Conservation (phyloP, 2,797 vertebrate species). For the Ambastaia sidthimunki region DNA sequence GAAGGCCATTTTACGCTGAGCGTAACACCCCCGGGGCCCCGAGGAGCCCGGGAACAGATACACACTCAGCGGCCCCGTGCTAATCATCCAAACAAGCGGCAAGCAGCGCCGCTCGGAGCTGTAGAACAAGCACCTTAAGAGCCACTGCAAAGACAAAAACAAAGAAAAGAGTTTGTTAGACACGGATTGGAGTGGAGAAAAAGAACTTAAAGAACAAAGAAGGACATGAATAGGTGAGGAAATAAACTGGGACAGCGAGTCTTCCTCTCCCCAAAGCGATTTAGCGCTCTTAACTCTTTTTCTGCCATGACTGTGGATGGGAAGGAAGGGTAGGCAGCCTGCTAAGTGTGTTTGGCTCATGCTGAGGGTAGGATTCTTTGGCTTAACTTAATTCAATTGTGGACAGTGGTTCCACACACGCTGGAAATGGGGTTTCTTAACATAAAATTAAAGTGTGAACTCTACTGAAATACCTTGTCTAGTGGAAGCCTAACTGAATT, state of each 20-base stretch:
- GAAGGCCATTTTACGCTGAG: slow-evolving; percentile 66
- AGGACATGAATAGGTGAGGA: slow-evolving; percentile 61
- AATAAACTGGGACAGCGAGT: slow-evolving; percentile 51
- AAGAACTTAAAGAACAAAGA: slow-evolving; percentile 64
- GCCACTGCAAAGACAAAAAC: slow-evolving; percentile 63
- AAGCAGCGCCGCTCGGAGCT: slow-evolving; percentile 64
- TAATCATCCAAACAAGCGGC: slow-evolving; percentile 63
- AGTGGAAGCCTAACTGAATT: slow-evolving; percentile 1
- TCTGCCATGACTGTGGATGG: slow-evolving; percentile 36
- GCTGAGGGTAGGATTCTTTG: not conserved
- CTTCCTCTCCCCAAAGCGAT: slow-evolving; percentile 56
- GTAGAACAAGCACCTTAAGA: slow-evolving; percentile 69
- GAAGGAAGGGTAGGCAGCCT: slow-evolving; percentile 35
- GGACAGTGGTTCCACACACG: slow-evolving; percentile 16
- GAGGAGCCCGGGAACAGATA: slow-evolving; percentile 59
- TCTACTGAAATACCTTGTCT: slow-evolving; percentile 7
- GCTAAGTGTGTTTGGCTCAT: slow-evolving; percentile 35
- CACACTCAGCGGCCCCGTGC: slow-evolving; percentile 54
- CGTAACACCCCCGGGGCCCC: slow-evolving; percentile 56
- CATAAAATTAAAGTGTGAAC: slow-evolving; percentile 19
- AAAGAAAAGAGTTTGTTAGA: slow-evolving; percentile 71
- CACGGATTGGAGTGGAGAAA: slow-evolving; percentile 67
- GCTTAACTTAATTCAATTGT: slow-evolving; percentile 1
- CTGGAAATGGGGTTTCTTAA: slow-evolving; percentile 6
- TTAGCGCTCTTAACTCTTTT: slow-evolving; percentile 60